Base-by-base conservation (phyloP, 2,888 invertebrate genomes). In the Mycalesis mineus region DNA sequence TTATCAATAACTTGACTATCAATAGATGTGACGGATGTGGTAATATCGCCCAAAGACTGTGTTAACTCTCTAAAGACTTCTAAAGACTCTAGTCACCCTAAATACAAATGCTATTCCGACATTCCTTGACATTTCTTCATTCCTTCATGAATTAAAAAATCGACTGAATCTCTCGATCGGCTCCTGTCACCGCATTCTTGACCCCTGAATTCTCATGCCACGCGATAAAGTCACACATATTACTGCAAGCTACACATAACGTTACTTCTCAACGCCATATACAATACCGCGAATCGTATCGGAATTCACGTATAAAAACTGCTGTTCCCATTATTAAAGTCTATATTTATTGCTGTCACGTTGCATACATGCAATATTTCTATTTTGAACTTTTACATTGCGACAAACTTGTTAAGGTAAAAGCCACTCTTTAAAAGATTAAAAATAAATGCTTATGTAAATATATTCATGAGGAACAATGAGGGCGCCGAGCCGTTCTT, bases 151-250 rank as follows among this genome's bases (percentile, higher is more conserved):
- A 22, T 22, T 22, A 22, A 22, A 22, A 2, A 22, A 5, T 4
- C 22, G 22, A 22, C 5, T 22, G 22, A 22, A 22, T 22, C 22
- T 22, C 3, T 2, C 22, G 5, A 22, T 22, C 22, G 22, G 22
- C 5, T 22, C 22, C 22, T 22, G 5, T 67, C 75, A 67, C 68
- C 69, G 70, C 76, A 80, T 80, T 78, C 77, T 74, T 76, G 72
- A 75, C 72, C 72, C 73, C 69, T 61, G 69, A 71, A 69, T 63
- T 67, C 69, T 69, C 49, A 50, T 56, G 61, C 63, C 59, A 66
- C 64, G 65, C 68, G 67, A 70, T 66, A 57, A 63, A 59, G 58
- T 61, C 59, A 63, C 62, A 63, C 55, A 57, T 63, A 57, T 48
- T 52, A 63, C 63, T 63, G 65, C 55, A 57, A 64, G 58, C 44